Evolutionary conservation across 2,888 invertebrate genomes (phyloP), one percentile per base, ranked within the genome.

Genomic region (Hoplodrina blanda): DNA sequence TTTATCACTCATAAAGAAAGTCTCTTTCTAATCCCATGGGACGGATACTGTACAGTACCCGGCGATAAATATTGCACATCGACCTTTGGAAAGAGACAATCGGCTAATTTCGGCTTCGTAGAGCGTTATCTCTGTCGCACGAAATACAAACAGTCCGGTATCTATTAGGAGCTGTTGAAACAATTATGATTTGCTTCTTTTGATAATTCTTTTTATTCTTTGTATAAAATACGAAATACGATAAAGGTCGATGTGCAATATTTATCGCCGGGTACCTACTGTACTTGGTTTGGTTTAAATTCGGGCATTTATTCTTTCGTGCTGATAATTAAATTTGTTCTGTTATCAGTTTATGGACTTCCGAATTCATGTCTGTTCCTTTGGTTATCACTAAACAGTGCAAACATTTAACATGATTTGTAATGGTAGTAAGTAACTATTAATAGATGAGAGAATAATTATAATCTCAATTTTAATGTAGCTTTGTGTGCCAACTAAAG

Each of bases 281-380:
- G 4, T 17, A 4, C 46, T 17, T 37, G 37, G 37, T 8, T 37
- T 4, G 6, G 2, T 37, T 41, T 8, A 41, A 1, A 41, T 41
- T 41, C 41, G 41, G 17, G 0, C 4, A 10, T 2, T 25, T 13
- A 11, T n/a, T 49, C 13, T 70, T 70, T 33, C 10, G 17, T 4
- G 8, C n/a, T 25, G 33, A 50, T 44, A 37, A 44, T n/a, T 44
- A 33, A n/a, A 55, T 56, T 63, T 50, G 4, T 6, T 44, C 44
- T 17, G 11, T 8, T 62, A 75, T 73, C 75, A 59, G 52, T 52
- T 25, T 20, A 37, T 70, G 49, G 8, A 59, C 69, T 75, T 73
- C 69, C 57, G 49, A 74, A 46, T 46, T 46, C 4, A 17, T 46
- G 46, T 46, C 0, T 46, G 46, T 46, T 46, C 46, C 46, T 46